These are phyloP conservation scores for Batillaria attramentaria DNA, from an alignment of 1,140 invertebrate genomes.

Conservation along the genomic window DNA sequence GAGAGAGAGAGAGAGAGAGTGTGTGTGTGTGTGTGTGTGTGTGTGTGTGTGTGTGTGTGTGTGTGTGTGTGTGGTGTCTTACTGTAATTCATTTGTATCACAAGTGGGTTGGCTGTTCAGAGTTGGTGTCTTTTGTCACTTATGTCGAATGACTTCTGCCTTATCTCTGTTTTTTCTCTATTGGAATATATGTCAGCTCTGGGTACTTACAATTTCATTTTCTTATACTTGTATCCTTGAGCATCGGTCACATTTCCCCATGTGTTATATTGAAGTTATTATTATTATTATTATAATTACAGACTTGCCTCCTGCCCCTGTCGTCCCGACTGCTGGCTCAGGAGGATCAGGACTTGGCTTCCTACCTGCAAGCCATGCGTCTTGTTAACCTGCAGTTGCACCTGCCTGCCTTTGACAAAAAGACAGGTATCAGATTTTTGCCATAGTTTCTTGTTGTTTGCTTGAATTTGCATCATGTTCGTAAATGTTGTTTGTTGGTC, in stretches of 20 bases:
- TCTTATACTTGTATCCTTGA: neutral
- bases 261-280: neutral
- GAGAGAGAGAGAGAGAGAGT: neutral
- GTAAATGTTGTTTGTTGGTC: too few relatives aligned
- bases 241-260: neutral
- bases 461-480: neutral
- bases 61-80: neutral
- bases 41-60: neutral
- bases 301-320: constrained; percentile 57
- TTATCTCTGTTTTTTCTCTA: too few relatives aligned
- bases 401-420: constrained; percentile 51
- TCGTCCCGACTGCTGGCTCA: constrained; percentile 51
- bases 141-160: too few relatives aligned
- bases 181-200: too few relatives aligned
- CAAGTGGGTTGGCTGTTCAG: too few relatives aligned
- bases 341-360: constrained; percentile 59
- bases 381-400: constrained; percentile 53
- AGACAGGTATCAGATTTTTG: constrained; percentile 42
- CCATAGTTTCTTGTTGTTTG: neutral
- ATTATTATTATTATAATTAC: constrained; percentile 8
- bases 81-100: too few relatives aligned
- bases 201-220: neutral
- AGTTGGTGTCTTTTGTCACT: too few relatives aligned
- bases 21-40: constrained; percentile 16
- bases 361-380: constrained; percentile 53